Percentiles rank a stretch among this genome's conserved stretches.
These are phyloP conservation scores for Oryctolagus cuniculus DNA, from an alignment of 2,113 vertebrate genomes.

Conservation along the genomic window mOryCun1.1 NC_091435.1:50513501-50514000, in stretches of 20 bases:
- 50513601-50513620: not conserved
- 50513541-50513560: not conserved
- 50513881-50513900: slow-evolving; percentile 82
- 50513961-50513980: not conserved
- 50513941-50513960: slow-evolving; percentile 80
- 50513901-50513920: slow-evolving; percentile 77
- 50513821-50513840: slow-evolving; percentile 82
- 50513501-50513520: not conserved
- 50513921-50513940: slow-evolving; percentile 56
- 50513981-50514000: no score
- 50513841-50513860: not conserved
- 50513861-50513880: slow-evolving; percentile 5
- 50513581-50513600: not conserved
- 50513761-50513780: slow-evolving; percentile 1
- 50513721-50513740: slow-evolving; percentile 47
- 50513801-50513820: slow-evolving; percentile 89
- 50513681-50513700: not conserved
- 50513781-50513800: slow-evolving; percentile 74
- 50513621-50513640: not conserved
- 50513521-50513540: not conserved
- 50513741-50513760: slow-evolving; percentile 15
- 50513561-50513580: not conserved
- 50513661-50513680: not conserved
- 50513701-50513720: slow-evolving; percentile 43
- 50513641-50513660: slow-evolving; percentile 33